phyloP scores from a whole-genome alignment of 2,888 invertebrate species.

The Arrhopalites spinosus region DNA sequence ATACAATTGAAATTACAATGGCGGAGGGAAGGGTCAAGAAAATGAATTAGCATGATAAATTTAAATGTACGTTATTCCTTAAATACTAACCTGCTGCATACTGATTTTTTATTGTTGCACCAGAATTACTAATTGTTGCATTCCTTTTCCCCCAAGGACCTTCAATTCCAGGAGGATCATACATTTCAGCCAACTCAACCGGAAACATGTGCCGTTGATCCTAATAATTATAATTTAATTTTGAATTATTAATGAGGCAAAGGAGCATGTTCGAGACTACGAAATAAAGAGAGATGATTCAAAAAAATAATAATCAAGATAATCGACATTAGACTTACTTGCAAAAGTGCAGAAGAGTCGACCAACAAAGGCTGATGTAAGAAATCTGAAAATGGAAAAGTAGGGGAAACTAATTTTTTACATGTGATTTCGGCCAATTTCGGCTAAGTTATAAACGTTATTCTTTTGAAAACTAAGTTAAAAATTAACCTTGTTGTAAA shows the following conservation, averaged over 20 bases:
- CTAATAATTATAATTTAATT: slow-evolving; percentile 57
- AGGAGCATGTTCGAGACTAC: neutral
- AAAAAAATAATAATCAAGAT: neutral
- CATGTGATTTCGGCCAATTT: too few relatives aligned
- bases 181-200: slow-evolving; percentile 66
- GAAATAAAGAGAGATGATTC: too few relatives aligned
- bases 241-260: slow-evolving; percentile 4
- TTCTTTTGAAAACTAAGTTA: too few relatives aligned
- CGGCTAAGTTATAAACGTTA: too few relatives aligned
- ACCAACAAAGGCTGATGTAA: slow-evolving; percentile 78
- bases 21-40: too few relatives aligned
- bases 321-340: slow-evolving; percentile 60
- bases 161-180: slow-evolving; percentile 60
- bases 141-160: slow-evolving; percentile 56
- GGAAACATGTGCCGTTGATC: slow-evolving; percentile 69
- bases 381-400: slow-evolving; percentile 66
- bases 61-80: too few relatives aligned
- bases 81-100: too few relatives aligned
- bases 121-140: slow-evolving; percentile 62
- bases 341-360: slow-evolving; percentile 74
- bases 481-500: slow-evolving; percentile 63
- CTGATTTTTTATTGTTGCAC: slow-evolving; percentile 49
- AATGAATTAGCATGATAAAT: too few relatives aligned
- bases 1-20: too few relatives aligned
- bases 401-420: too few relatives aligned